Conservation (phyloP, 2,888 invertebrate genomes). For the Ditula angustiorana region DNA sequence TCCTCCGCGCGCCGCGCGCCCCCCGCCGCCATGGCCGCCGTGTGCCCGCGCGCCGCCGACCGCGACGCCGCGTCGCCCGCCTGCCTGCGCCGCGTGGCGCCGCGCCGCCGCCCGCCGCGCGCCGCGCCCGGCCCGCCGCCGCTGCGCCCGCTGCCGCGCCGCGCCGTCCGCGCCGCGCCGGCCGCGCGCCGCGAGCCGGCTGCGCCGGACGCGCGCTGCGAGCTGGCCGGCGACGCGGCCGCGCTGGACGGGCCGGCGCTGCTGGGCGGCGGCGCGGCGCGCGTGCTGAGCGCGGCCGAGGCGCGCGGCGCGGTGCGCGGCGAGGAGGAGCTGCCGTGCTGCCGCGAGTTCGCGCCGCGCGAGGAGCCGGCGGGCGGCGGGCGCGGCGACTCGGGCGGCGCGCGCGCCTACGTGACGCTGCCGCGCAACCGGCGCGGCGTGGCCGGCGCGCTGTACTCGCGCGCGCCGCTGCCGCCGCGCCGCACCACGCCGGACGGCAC, state of each 20-base stretch:
- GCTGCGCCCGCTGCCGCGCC: slow-evolving; percentile 70
- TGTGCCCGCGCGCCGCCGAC: slow-evolving; percentile 51
- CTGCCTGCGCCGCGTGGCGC: slow-evolving; percentile 53
- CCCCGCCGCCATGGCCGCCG: slow-evolving; percentile 51
- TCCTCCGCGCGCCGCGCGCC: slow-evolving; percentile 54
- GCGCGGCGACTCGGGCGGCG: slow-evolving; percentile 51
- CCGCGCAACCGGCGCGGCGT: slow-evolving; percentile 66
- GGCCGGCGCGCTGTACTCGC: slow-evolving; percentile 62
- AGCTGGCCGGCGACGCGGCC: slow-evolving; percentile 83
- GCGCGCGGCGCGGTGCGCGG: slow-evolving; percentile 82
- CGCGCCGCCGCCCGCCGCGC: slow-evolving; percentile 72
- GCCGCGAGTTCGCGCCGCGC: slow-evolving; percentile 48
- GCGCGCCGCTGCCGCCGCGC: slow-evolving; percentile 87
- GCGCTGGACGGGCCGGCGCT: slow-evolving; percentile 61
- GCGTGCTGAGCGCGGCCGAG: slow-evolving; percentile 72
- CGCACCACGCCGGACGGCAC: slow-evolving; percentile 93
- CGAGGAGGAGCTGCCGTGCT: slow-evolving; percentile 86
- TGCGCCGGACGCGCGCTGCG: slow-evolving; percentile 67
- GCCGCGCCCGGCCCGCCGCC: slow-evolving; percentile 57
- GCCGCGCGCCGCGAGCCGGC: slow-evolving; percentile 49
- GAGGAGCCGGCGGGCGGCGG: slow-evolving; percentile 44
- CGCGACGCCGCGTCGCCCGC: slow-evolving; percentile 54
- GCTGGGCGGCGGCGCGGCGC: slow-evolving; percentile 49
- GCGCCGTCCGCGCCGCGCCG: slow-evolving; percentile 47
- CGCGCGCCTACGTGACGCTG: slow-evolving; percentile 83